Evolutionary conservation across 64 coral and sea anemone species (phyloP).

Genomic region (Dendronephthya gigantea): DNA sequence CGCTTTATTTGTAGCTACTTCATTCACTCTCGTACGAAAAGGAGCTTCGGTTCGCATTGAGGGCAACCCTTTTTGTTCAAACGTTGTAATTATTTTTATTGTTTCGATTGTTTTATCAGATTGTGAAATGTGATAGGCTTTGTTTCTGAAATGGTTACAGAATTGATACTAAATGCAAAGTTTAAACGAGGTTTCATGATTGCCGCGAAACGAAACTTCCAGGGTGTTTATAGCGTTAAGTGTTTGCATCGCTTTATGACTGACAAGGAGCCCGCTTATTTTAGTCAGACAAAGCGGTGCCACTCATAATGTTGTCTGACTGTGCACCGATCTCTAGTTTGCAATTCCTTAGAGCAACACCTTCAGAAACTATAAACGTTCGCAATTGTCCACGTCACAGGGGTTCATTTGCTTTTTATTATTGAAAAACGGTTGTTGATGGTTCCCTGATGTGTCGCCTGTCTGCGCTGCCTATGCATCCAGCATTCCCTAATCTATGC

Average conservation of each 20-base stretch:
- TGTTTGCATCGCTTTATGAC: background rate
- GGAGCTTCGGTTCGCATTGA: background rate
- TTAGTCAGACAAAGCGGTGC: background rate
- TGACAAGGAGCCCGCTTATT: background rate
- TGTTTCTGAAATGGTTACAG: background rate
- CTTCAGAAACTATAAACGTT: background rate
- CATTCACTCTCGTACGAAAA: no score
- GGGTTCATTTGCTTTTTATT: background rate
- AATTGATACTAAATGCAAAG: background rate
- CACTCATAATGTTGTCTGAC: background rate
- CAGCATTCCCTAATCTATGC: background rate
- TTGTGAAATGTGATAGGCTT: background rate
- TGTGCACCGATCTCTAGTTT: background rate
- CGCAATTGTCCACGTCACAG: background rate
- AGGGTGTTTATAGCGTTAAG: background rate
- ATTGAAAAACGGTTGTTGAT: constrained; percentile 7
- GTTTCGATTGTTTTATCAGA: background rate
- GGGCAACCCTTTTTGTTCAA: background rate
- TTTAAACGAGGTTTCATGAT: background rate
- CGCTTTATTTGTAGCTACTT: background rate
- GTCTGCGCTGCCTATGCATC: background rate
- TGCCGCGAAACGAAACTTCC: background rate
- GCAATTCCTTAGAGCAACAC: background rate
- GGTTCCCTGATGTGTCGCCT: background rate
- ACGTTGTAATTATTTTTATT: background rate